These are phyloP conservation scores for Enteromius anoplus DNA, from an alignment of 2,797 vertebrate species.

Conservation along the genomic window DNA sequence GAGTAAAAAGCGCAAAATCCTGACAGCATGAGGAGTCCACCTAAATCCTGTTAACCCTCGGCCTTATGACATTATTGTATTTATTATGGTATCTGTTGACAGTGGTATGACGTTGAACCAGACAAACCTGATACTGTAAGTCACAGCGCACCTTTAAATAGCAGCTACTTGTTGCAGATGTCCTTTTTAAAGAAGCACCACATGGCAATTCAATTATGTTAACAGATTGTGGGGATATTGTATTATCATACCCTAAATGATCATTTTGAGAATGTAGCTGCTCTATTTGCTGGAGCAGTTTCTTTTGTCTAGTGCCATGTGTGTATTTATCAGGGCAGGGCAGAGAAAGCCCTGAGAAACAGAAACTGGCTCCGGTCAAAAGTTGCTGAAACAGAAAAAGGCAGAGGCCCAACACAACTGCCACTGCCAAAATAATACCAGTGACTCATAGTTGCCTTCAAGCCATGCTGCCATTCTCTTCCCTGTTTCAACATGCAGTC, in stretches of 20 bases:
- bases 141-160: constrained; percentile 27
- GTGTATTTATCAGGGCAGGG: constrained; percentile 44
- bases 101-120: constrained; percentile 17
- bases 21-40: not conserved
- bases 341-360: constrained; percentile 32
- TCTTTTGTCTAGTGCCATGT: constrained; percentile 10
- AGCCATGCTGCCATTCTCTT: constrained; percentile 71
- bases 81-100: constrained; percentile 19
- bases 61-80: constrained; percentile 8
- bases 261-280: not conserved
- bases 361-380: constrained; percentile 49
- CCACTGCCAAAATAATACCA: constrained; percentile 75
- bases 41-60: not conserved
- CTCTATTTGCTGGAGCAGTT: not conserved
- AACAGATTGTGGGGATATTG: not conserved
- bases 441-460: constrained; percentile 76
- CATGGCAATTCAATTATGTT: not conserved
- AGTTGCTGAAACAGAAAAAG: constrained; percentile 71
- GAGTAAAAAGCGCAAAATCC: not conserved
- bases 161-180: constrained; percentile 12
- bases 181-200: not conserved
- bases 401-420: constrained; percentile 61
- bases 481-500: constrained; percentile 76
- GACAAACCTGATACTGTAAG: constrained; percentile 26
- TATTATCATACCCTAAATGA: constrained; percentile 6